phyloP scores from a whole-genome alignment of 2,113 vertebrate genomes.

The Pterocles gutturalis region DNA sequence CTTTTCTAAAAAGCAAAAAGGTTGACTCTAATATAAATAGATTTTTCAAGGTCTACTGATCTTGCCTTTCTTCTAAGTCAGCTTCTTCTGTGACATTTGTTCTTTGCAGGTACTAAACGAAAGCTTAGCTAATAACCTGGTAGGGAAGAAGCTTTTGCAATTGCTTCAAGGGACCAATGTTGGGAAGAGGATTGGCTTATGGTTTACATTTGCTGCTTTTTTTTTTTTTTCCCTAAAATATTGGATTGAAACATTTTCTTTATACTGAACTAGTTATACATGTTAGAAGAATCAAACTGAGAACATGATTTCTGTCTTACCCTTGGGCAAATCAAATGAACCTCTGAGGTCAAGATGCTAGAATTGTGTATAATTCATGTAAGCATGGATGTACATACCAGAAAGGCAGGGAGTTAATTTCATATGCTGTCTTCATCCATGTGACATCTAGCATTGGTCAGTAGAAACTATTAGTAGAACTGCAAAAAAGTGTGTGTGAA shows the following conservation, averaged over 20 bases:
- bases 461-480: not conserved
- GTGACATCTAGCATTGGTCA: not conserved
- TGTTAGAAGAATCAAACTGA: not conserved
- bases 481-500: not conserved
- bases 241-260: not conserved
- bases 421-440: not conserved
- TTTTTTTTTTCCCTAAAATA: not conserved
- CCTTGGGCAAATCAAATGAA: not conserved
- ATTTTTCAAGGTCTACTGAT: constrained; percentile 15
- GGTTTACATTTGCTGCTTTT: not conserved
- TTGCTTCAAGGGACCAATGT: not conserved
- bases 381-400: not conserved
- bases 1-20: constrained; percentile 36
- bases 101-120: not conserved
- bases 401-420: not conserved
- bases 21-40: not conserved
- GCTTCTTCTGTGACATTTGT: not conserved
- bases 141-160: not conserved
- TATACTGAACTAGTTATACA: not conserved
- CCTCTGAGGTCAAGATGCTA: not conserved
- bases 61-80: constrained; percentile 43
- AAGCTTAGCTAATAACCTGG: not conserved
- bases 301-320: not conserved
- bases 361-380: not conserved
- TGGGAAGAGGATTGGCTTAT: not conserved